Evolutionary conservation across 2,888 invertebrate species (phyloP).

Genomic region (Calliopum simillimum): DNA sequence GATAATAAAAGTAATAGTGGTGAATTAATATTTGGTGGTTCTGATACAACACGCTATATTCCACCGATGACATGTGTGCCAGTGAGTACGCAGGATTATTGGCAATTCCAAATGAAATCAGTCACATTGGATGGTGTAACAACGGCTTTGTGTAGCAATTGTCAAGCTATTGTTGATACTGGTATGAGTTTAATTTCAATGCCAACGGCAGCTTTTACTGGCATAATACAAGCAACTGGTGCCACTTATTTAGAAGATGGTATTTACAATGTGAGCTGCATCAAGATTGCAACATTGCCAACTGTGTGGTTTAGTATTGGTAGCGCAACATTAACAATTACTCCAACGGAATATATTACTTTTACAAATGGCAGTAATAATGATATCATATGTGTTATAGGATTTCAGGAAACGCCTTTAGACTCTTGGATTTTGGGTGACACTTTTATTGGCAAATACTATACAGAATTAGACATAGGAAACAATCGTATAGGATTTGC

Average conservation of each 20-base stretch:
- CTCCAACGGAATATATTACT: constrained; percentile 82
- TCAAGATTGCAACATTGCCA: constrained; percentile 80
- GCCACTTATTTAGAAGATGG: constrained; percentile 61
- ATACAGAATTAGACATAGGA: constrained; percentile 92
- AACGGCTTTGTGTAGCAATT: constrained; percentile 74
- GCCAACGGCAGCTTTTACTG: constrained; percentile 78
- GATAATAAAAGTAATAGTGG: constrained; percentile 82
- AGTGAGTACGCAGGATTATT: constrained; percentile 87
- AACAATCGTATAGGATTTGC: constrained; percentile 91
- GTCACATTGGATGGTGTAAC: constrained; percentile 69
- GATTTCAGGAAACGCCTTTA: constrained; percentile 82
- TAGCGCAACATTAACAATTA: constrained; percentile 79
- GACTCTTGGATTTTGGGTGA: constrained; percentile 95
- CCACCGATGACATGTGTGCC: constrained; percentile 75
- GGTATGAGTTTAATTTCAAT: constrained; percentile 96
- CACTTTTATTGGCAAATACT: constrained; percentile 94
- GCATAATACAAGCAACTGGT: constrained; percentile 82
- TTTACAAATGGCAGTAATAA: constrained; percentile 66
- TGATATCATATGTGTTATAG: constrained; percentile 81
- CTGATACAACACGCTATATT: constrained; percentile 86
- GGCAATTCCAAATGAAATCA: constrained; percentile 92
- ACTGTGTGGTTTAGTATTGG: constrained; percentile 79
- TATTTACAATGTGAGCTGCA: constrained; percentile 77
- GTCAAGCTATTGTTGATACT: constrained; percentile 94
- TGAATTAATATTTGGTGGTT: constrained; percentile 90